A percentile compares a stretch with the other conserved stretches of the same genome.
Evolutionary conservation across 2,113 vertebrate genomes (phyloP).

Genomic region (Marcusenius ussheri): DNA sequence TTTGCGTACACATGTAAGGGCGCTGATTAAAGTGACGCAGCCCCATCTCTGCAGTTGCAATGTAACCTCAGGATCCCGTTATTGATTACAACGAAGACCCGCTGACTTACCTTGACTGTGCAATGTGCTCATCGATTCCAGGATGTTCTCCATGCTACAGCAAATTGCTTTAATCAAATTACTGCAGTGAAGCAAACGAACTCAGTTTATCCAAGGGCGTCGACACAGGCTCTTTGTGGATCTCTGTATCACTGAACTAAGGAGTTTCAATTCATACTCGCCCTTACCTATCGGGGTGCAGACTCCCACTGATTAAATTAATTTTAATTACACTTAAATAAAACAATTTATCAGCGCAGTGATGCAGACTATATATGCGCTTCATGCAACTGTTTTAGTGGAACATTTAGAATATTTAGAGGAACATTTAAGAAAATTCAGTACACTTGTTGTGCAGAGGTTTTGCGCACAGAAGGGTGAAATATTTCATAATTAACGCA

Average conservation of each 20-base stretch:
- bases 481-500: not conserved
- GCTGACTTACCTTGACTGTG: not conserved
- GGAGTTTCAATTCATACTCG: not conserved
- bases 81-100: not conserved
- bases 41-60: not conserved
- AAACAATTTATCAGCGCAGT: not conserved
- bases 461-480: not conserved
- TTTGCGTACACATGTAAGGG: not conserved
- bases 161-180: not conserved
- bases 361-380: not conserved
- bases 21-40: not conserved
- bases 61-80: not conserved
- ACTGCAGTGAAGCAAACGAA: not conserved
- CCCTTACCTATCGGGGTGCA: not conserved
- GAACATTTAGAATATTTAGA: not conserved
- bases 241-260: not conserved
- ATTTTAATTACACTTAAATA: not conserved
- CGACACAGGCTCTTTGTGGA: not conserved
- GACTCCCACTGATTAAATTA: not conserved
- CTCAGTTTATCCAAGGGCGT: not conserved
- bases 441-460: not conserved
- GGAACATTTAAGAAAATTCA: not conserved
- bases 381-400: not conserved
- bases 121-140: not conserved
- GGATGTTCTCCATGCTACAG: not conserved